phyloP scores from a whole-genome alignment of 1,140 invertebrate species.

The Battus philenor region DNA sequence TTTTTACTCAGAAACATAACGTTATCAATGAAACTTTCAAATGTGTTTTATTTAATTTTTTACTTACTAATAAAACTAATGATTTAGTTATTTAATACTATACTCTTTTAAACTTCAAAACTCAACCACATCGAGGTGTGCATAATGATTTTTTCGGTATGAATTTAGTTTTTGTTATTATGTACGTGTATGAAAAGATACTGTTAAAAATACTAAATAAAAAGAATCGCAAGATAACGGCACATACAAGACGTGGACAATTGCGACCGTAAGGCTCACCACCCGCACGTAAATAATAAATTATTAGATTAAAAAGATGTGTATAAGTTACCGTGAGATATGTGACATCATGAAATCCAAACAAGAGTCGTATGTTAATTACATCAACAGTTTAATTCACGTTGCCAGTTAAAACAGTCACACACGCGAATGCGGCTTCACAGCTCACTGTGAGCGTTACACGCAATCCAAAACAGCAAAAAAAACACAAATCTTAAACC shows the following conservation, averaged over 20 bases:
- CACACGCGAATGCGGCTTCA: conserved; percentile 58
- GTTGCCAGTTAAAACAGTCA: conserved; percentile 59
- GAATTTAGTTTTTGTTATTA: no score
- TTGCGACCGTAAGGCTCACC: conserved; percentile 58
- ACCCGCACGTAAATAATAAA: conserved; percentile 43
- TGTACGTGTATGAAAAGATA: no score
- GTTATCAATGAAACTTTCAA: no score
- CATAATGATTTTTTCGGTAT: neutral
- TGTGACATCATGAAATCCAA: conserved; percentile 49
- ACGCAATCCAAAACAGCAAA: conserved; percentile 73
- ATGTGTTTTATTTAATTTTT: no score
- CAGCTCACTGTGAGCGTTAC: conserved; percentile 53
- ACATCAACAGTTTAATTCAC: conserved; percentile 55
- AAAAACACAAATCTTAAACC: conserved; percentile 66
- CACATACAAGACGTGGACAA: conserved; percentile 41
- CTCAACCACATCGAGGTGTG: conserved; percentile 13
- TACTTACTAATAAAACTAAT: no score
- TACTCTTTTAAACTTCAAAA: no score
- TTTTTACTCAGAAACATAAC: no score
- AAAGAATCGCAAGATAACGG: conserved; percentile 49
- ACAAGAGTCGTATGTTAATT: conserved; percentile 36
- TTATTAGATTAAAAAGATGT: conserved; percentile 33
- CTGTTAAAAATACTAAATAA: conserved; percentile 21
- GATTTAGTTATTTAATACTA: no score
- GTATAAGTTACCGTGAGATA: conserved; percentile 57